Conservation (phyloP, 92 coral and sea anemone species). For the Meandrina meandrites region DNA sequence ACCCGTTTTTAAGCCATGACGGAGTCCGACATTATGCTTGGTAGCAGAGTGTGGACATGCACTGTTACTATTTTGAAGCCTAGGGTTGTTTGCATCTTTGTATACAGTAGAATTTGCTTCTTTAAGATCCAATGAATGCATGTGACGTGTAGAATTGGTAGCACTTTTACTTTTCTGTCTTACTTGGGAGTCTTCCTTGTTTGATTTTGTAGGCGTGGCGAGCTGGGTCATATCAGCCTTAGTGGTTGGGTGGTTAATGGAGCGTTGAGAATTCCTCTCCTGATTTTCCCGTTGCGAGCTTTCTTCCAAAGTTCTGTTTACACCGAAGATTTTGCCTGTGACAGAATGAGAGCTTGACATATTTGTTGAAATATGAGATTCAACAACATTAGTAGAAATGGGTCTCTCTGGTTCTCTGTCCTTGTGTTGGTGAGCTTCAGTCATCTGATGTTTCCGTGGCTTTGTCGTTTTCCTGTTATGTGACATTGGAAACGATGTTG, state of each 20-base stretch:
- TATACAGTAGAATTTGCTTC: not conserved
- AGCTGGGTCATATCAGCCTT: not conserved
- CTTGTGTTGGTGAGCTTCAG: not conserved
- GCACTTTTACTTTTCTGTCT: not conserved
- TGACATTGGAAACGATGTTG: not conserved
- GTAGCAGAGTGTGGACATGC: slow-evolving; percentile 59
- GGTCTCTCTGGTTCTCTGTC: not conserved
- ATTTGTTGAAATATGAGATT: not conserved
- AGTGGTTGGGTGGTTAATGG: not conserved
- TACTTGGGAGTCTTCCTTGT: not conserved
- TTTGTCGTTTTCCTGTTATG: not conserved
- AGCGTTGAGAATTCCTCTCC: not conserved
- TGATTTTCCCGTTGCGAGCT: not conserved
- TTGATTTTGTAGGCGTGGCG: not conserved
- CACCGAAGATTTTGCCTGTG: not conserved
- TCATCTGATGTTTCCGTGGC: not conserved
- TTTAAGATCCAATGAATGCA: not conserved
- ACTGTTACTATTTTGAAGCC: not conserved
- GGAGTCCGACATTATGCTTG: slow-evolving; percentile 44
- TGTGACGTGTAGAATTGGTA: not conserved
- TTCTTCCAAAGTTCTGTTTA: not conserved
- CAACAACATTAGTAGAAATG: not conserved
- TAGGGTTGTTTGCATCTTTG: not conserved
- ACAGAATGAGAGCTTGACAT: not conserved
- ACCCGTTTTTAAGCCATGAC: slow-evolving; percentile 74